A percentile compares a stretch with the other conserved stretches of the same genome.
Evolutionary conservation across 2,888 invertebrate genomes (phyloP).

Genomic region (Diachrysia chrysitis): DNA sequence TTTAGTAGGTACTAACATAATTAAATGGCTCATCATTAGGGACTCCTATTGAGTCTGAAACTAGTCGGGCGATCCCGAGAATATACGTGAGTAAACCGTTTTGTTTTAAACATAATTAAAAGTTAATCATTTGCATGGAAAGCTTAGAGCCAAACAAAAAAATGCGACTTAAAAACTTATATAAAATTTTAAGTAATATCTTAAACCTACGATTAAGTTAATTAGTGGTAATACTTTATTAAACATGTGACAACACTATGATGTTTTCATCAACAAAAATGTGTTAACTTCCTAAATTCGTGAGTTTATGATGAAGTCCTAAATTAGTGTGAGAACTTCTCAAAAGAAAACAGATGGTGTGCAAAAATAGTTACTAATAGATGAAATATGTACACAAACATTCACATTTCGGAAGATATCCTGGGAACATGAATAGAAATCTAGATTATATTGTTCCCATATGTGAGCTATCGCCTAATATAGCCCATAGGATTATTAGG

Average conservation of each 20-base stretch:
- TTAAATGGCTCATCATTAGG: no score
- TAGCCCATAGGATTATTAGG: slow-evolving; percentile 38
- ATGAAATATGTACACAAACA: slow-evolving; percentile 29
- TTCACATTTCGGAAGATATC: slow-evolving; percentile 27
- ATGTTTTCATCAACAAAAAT: background rate
- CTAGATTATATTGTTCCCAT: slow-evolving; percentile 55
- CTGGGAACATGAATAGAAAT: slow-evolving; percentile 43
- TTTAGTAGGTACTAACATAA: background rate
- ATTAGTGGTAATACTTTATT: no score
- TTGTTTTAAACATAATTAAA: no score
- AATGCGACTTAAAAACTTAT: no score
- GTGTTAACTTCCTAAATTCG: slow-evolving; percentile 3
- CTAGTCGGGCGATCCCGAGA: no score
- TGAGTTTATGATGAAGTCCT: no score
- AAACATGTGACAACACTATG: no score
- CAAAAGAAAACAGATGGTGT: background rate
- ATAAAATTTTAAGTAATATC: no score
- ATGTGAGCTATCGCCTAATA: slow-evolving; percentile 34
- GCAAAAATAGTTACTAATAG: slow-evolving; percentile 13
- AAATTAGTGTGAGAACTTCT: slow-evolving; percentile 22
- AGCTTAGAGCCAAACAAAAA: background rate
- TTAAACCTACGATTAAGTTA: no score
- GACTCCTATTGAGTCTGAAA: no score
- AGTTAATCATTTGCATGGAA: no score
- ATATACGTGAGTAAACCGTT: no score